phyloP scores from a whole-genome alignment of 2,113 vertebrate species.

The Nansenia antarctica region DNA sequence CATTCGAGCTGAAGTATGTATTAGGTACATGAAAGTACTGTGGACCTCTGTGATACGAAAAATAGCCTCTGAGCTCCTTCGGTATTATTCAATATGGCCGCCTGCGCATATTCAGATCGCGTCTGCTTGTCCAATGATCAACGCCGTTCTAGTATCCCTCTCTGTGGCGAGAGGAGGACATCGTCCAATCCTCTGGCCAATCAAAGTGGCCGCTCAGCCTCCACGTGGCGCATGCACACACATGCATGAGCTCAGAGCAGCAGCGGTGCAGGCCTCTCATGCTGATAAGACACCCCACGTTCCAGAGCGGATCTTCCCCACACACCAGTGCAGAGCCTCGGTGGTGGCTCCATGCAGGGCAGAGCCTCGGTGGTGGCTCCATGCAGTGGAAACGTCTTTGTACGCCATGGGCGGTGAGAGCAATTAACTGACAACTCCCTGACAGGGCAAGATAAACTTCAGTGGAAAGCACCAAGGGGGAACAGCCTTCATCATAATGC shows the following conservation, averaged over 20 bases:
- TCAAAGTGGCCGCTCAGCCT: slow-evolving; percentile 25
- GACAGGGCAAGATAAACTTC: slow-evolving; percentile 48
- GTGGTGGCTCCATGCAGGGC: not conserved
- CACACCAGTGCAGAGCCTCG: slow-evolving; percentile 13
- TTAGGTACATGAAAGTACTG: not conserved
- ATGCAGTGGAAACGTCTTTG: slow-evolving; percentile 7
- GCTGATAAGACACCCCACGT: slow-evolving; percentile 49
- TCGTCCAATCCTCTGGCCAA: slow-evolving; percentile 23
- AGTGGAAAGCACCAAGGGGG: not conserved
- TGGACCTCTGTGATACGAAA: not conserved
- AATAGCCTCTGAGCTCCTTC: not conserved
- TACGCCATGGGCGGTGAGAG: slow-evolving; percentile 28
- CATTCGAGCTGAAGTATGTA: not conserved
- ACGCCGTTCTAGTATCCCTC: not conserved
- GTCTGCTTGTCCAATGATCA: not conserved
- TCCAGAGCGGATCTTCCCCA: not conserved
- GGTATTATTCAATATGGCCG: slow-evolving; percentile 27
- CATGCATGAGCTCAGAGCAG: slow-evolving; percentile 28
- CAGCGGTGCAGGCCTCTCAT: slow-evolving; percentile 25
- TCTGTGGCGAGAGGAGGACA: slow-evolving; percentile 22
- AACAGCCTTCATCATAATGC: not conserved
- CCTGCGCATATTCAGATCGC: slow-evolving; percentile 13
- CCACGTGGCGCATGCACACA: slow-evolving; percentile 11
- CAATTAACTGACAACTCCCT: slow-evolving; percentile 51
- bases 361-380: not conserved